Conservation (phyloP, 1,140 invertebrate species). For the Drosophila rufa region DNA sequence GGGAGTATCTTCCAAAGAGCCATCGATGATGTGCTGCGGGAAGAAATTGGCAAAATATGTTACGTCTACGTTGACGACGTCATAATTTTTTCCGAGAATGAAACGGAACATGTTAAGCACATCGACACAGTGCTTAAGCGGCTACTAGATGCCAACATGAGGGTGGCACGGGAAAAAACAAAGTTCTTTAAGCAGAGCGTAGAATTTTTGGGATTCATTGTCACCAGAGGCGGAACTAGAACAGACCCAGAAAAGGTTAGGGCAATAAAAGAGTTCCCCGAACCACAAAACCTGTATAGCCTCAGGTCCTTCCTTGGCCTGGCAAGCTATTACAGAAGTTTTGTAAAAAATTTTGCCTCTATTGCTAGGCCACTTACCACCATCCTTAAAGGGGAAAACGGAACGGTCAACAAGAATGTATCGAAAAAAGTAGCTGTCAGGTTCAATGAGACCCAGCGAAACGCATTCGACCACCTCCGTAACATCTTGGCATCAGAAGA, state of each 20-base stretch:
- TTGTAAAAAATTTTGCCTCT: conserved; percentile 16
- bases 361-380: conserved; percentile 9
- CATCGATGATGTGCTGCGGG: too few species aligned
- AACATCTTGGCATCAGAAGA: conserved; percentile 36
- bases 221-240: conserved; percentile 1
- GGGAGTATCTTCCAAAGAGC: too few species aligned
- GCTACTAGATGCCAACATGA: conserved; percentile 23
- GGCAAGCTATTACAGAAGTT: conserved; percentile 19
- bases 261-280: conserved; percentile 14
- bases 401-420: conserved; percentile 1
- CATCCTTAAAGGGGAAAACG: conserved; percentile 25
- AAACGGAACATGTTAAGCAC: conserved; percentile 12
- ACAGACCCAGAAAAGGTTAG: conserved; percentile 20
- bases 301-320: conserved; percentile 18
- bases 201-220: conserved; percentile 18
- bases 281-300: conserved; percentile 5
- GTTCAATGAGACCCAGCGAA: conserved; percentile 10
- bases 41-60: conserved; percentile 18
- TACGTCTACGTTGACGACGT: conserved; percentile 13
- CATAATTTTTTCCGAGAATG: conserved; percentile 22
- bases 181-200: conserved; percentile 21
- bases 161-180: conserved; percentile 11
- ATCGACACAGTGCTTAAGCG: conserved; percentile 12
- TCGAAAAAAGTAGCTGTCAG: conserved; percentile 20
- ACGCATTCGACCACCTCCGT: conserved; percentile 15